These are phyloP conservation scores for Nycteola revayana DNA, from an alignment of 2,888 invertebrate species.

Conservation along the genomic window DNA sequence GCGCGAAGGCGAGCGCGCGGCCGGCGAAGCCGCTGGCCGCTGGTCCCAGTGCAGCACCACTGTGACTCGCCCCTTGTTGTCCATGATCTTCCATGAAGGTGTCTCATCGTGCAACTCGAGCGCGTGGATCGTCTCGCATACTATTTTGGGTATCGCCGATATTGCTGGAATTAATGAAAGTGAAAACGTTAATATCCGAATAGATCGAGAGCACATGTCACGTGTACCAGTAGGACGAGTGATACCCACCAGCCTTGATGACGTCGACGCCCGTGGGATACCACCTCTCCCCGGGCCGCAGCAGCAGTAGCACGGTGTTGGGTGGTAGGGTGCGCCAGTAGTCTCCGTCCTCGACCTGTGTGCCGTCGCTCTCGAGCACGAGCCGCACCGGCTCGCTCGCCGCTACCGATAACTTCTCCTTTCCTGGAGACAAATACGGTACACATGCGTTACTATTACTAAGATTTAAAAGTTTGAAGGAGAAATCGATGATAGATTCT, in stretches of 20 bases:
- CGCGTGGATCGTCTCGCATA: conserved; percentile 98
- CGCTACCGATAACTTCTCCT: conserved; percentile 94
- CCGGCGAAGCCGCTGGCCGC: conserved; percentile 86
- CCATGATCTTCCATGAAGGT: conserved; percentile 99
- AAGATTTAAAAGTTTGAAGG: too few relatives aligned
- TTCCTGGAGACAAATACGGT: conserved; percentile 78
- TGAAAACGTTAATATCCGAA: not conserved
- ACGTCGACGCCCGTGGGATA: conserved; percentile 96
- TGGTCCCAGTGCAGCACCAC: conserved; percentile 98
- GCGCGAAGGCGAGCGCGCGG: conserved; percentile 78
- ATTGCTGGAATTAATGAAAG: conserved; percentile 85
- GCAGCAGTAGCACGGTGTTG: conserved; percentile 93
- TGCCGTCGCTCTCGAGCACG: conserved; percentile 97
- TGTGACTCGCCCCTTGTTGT: conserved; percentile 98
- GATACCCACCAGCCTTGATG: conserved; percentile 92
- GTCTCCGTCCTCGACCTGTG: conserved; percentile 97
- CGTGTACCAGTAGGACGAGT: too few relatives aligned
- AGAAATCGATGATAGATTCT: too few relatives aligned
- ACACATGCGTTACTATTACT: too few relatives aligned
- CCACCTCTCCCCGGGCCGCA: conserved; percentile 96
- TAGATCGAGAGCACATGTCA: too few relatives aligned
- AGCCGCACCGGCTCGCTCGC: conserved; percentile 93
- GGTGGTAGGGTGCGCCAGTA: conserved; percentile 97
- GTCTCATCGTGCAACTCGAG: conserved; percentile 97
- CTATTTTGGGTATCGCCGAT: conserved; percentile 97